Evolutionary conservation across 2,797 vertebrate species (phyloP).

Genomic region (Luscinia megarhynchos): DNA sequence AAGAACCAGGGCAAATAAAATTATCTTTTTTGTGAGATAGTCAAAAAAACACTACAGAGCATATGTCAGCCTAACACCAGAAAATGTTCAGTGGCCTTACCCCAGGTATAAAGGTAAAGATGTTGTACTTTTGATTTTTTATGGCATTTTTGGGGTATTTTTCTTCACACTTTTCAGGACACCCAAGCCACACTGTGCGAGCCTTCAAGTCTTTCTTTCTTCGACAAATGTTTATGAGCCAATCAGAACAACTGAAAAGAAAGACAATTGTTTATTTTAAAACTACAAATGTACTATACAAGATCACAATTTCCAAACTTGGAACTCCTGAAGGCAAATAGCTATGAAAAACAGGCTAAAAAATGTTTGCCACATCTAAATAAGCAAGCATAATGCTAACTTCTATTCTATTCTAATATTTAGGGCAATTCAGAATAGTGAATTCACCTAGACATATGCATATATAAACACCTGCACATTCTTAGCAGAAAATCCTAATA

Average conservation of each 20-base stretch:
- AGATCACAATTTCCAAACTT: neutral
- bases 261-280: constrained; percentile 68
- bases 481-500: neutral
- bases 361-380: neutral
- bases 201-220: constrained; percentile 91
- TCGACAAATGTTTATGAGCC: constrained; percentile 85
- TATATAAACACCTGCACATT: neutral
- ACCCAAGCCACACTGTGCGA: constrained; percentile 91
- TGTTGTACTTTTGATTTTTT: constrained; percentile 98
- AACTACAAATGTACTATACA: neutral
- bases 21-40: neutral
- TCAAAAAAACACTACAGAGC: neutral
- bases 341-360: neutral
- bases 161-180: constrained; percentile 97
- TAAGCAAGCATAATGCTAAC: neutral
- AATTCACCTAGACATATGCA: neutral
- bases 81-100: constrained; percentile 79
- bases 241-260: constrained; percentile 90
- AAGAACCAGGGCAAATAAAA: neutral
- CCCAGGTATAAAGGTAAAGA: constrained; percentile 97
- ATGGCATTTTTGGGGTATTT: constrained; percentile 95
- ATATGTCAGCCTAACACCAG: neutral
- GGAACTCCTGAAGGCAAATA: neutral
- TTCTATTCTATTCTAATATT: neutral
- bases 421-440: neutral